A percentile compares a stretch with the other conserved stretches of the same genome.
phyloP scores from a whole-genome alignment of 2,888 invertebrate species.

The Drosophila rellima region DNA sequence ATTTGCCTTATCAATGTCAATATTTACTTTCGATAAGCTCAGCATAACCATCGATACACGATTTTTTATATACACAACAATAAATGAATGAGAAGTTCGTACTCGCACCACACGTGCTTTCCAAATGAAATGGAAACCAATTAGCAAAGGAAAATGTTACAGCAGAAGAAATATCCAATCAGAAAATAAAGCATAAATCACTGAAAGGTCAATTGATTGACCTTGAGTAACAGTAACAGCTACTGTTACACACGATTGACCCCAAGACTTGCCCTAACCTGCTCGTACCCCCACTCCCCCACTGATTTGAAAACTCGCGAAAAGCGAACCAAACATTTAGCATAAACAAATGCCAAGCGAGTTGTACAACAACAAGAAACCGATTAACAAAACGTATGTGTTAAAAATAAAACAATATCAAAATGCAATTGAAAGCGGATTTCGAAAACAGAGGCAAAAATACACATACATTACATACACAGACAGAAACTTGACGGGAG shows the following conservation, averaged over 20 bases:
- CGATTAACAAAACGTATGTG: conserved; percentile 69
- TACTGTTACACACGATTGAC: conserved; percentile 20
- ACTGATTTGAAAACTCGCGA: background rate
- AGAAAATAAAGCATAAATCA: conserved; percentile 50
- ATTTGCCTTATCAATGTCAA: conserved; percentile 35
- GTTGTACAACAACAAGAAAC: conserved; percentile 23
- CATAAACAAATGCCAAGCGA: conserved; percentile 48
- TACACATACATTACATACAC: conserved; percentile 12
- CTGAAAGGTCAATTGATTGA: conserved; percentile 53
- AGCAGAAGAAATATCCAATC: conserved; percentile 26
- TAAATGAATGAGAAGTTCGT: conserved; percentile 1
- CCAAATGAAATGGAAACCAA: conserved; percentile 31
- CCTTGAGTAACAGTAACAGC: conserved; percentile 39
- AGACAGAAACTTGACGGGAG: background rate
- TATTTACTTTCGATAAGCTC: conserved; percentile 40
- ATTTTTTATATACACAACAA: conserved; percentile 27
- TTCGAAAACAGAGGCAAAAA: conserved; percentile 19
- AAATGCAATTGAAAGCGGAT: conserved; percentile 58
- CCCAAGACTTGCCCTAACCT: background rate
- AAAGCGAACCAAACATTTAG: conserved; percentile 34
- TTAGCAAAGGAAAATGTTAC: conserved; percentile 13
- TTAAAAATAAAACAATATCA: conserved; percentile 68
- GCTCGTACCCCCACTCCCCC: background rate
- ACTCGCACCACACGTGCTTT: conserved; percentile 37
- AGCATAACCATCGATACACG: conserved; percentile 28